Evolutionary conservation across 2,113 vertebrate genomes (phyloP).

Genomic region (Sapayoa aenigma): DNA sequence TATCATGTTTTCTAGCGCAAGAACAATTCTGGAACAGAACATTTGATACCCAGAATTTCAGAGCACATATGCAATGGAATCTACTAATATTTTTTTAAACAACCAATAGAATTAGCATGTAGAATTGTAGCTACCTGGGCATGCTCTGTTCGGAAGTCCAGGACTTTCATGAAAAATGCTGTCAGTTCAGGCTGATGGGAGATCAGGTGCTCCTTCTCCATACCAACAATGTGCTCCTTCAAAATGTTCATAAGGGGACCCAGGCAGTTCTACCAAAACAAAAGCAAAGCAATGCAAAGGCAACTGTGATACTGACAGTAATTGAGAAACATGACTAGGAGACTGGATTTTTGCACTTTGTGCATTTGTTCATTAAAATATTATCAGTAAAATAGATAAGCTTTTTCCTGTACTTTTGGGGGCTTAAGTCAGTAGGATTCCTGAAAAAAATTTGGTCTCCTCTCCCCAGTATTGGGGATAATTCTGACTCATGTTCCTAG

Average conservation of each 20-base stretch:
- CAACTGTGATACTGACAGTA: neutral
- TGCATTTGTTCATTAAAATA: neutral
- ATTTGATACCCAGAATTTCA: neutral
- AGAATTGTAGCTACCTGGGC: constrained; percentile 72
- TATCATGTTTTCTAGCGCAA: neutral
- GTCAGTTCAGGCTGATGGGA: constrained; percentile 90
- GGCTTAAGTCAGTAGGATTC: neutral
- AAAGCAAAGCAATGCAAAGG: constrained; percentile 1
- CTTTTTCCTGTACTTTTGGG: neutral
- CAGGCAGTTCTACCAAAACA: constrained; percentile 74
- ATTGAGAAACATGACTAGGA: neutral
- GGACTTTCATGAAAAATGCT: constrained; percentile 85
- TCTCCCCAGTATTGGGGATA: neutral
- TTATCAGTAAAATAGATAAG: fast-evolving
- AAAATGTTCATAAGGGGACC: constrained; percentile 85
- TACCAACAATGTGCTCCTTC: constrained; percentile 84
- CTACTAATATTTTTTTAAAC: neutral
- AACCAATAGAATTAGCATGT: neutral
- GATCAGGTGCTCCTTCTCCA: constrained; percentile 85
- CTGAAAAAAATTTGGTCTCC: neutral
- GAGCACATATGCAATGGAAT: neutral
- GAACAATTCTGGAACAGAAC: neutral
- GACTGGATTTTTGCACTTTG: neutral
- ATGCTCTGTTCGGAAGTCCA: constrained; percentile 86
- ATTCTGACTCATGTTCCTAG: neutral